A percentile compares a stretch with the other conserved stretches of the same genome.
These are phyloP conservation scores for Alosa alosa DNA, from an alignment of 2,113 vertebrate species.

Conservation along the genomic window DNA sequence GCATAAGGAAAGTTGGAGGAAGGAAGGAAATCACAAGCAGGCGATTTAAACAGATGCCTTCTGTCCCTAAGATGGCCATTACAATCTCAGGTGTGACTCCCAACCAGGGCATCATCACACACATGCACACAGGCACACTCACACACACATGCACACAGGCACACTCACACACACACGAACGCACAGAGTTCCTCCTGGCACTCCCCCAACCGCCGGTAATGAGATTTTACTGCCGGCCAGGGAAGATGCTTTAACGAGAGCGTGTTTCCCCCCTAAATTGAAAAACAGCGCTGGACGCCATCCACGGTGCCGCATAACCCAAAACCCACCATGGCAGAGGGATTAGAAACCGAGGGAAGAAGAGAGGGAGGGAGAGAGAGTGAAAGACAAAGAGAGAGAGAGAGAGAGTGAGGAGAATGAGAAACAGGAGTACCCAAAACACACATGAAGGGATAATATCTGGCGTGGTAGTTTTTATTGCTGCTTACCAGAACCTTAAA, in stretches of 20 bases:
- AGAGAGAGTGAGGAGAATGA: not conserved
- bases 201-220: constrained; percentile 40
- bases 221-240: constrained; percentile 44
- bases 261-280: constrained; percentile 49
- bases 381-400: not conserved
- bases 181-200: constrained; percentile 46
- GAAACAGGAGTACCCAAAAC: not conserved
- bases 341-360: constrained; percentile 35
- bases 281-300: constrained; percentile 46
- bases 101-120: not conserved
- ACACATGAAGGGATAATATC: not conserved
- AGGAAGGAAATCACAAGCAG: constrained; percentile 43
- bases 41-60: constrained; percentile 53
- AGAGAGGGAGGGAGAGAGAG: not conserved
- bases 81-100: not conserved
- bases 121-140: not conserved
- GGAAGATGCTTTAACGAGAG: constrained; percentile 30
- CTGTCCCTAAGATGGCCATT: constrained; percentile 33
- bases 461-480: not conserved
- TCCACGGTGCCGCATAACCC: constrained; percentile 39
- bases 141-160: not conserved
- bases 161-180: not conserved
- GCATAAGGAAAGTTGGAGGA: not conserved
- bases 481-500: not conserved
- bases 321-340: constrained; percentile 40